phyloP scores from a whole-genome alignment of 1,140 invertebrate species.

The Hyposmocoma kahamanoa region DNA sequence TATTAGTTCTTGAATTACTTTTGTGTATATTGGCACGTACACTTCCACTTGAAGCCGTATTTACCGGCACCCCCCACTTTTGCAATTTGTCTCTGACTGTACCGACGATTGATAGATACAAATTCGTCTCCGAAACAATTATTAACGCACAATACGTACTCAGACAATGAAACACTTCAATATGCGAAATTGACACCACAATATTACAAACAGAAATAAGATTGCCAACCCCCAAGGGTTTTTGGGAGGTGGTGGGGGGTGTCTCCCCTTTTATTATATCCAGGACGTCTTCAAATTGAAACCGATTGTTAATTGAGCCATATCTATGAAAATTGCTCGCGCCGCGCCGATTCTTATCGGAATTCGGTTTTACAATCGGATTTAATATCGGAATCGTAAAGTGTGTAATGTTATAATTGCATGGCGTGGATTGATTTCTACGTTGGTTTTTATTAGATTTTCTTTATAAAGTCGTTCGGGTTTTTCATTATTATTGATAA shows the following conservation, averaged over 20 bases:
- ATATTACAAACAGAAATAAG: slow-evolving; percentile 72
- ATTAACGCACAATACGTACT: slow-evolving; percentile 52
- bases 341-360: slow-evolving; percentile 62
- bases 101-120: too few species aligned
- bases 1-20: too few species aligned
- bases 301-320: slow-evolving; percentile 72
- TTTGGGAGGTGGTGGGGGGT: slow-evolving; percentile 28
- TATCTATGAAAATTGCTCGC: slow-evolving; percentile 70
- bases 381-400: slow-evolving; percentile 16
- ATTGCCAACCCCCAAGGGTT: slow-evolving; percentile 50
- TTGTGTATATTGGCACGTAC: too few species aligned
- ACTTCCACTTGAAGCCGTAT: too few species aligned
- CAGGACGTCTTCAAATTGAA: slow-evolving; percentile 68
- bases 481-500: too few species aligned
- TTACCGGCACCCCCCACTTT: too few species aligned
- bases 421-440: background rate
- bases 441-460: too few species aligned
- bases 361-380: slow-evolving; percentile 31
- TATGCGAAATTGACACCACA: slow-evolving; percentile 70
- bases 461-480: too few species aligned
- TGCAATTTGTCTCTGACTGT: too few species aligned
- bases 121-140: too few species aligned
- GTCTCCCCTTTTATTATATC: slow-evolving; percentile 56
- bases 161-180: slow-evolving; percentile 53
- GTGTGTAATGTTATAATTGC: slow-evolving; percentile 2